Conservation (phyloP, 2,113 vertebrate species). For the Erythrocercus mccallii region DNA sequence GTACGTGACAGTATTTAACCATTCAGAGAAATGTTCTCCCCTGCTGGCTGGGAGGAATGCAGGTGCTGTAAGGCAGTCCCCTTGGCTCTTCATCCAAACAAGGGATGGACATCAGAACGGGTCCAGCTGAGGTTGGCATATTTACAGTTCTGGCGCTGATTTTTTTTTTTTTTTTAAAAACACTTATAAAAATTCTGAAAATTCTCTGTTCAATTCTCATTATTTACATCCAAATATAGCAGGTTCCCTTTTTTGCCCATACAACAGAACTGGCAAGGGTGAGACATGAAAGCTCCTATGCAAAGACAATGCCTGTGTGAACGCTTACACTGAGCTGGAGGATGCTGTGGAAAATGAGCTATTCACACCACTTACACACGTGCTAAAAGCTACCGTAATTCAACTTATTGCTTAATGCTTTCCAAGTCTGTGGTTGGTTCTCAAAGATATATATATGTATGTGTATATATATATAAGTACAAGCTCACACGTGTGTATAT, state of each 20-base stretch:
- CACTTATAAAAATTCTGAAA: slow-evolving; percentile 51
- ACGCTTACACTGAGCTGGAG: neutral
- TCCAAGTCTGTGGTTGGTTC: slow-evolving; percentile 40
- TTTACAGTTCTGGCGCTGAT: slow-evolving; percentile 16
- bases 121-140: neutral
- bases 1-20: slow-evolving; percentile 38
- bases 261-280: neutral
- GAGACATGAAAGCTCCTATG: neutral
- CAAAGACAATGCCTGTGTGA: neutral
- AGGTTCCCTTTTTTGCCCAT: neutral
- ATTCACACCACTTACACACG: slow-evolving; percentile 28
- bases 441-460: neutral
- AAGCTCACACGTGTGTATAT: neutral
- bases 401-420: slow-evolving; percentile 71
- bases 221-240: slow-evolving; percentile 41
- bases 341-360: slow-evolving; percentile 37
- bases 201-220: slow-evolving; percentile 11
- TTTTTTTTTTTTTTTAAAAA: neutral
- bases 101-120: neutral
- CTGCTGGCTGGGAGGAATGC: neutral
- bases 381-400: slow-evolving; percentile 62
- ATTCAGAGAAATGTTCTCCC: neutral
- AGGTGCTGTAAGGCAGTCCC: neutral
- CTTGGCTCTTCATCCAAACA: neutral
- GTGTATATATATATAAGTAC: neutral